phyloP scores from a whole-genome alignment of 1,140 invertebrate genomes.

The Cydia fagiglandana region DNA sequence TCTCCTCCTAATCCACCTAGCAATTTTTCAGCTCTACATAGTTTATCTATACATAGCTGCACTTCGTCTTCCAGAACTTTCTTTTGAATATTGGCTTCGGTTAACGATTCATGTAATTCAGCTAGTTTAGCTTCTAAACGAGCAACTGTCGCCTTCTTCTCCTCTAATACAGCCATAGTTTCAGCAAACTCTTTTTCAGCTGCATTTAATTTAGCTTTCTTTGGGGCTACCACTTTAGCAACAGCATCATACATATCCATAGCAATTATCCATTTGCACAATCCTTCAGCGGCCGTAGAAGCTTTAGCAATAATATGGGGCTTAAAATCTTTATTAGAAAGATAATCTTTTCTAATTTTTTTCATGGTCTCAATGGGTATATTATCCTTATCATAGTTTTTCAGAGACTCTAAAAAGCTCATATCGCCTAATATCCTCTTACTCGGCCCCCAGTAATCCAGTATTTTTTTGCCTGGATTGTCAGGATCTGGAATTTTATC shows the following conservation, averaged over 20 bases:
- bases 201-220: constrained; percentile 88
- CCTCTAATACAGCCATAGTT: constrained; percentile 89
- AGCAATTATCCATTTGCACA: constrained; percentile 96
- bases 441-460: constrained; percentile 96
- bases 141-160: constrained; percentile 87
- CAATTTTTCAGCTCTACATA: constrained; percentile 91
- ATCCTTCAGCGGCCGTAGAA: constrained; percentile 91
- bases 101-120: constrained; percentile 84
- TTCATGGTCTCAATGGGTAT: constrained; percentile 89
- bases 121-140: constrained; percentile 89
- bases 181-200: constrained; percentile 88
- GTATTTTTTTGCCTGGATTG: constrained; percentile 87
- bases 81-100: constrained; percentile 85
- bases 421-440: constrained; percentile 94
- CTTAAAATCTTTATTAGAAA: constrained; percentile 92
- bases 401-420: constrained; percentile 89
- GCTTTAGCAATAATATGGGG: constrained; percentile 94
- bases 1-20: constrained; percentile 95
- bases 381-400: constrained; percentile 96
- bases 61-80: constrained; percentile 93
- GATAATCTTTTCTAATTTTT: constrained; percentile 91
- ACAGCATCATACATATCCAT: constrained; percentile 96
- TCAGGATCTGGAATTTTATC: constrained; percentile 89
- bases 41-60: constrained; percentile 91
- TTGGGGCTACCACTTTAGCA: constrained; percentile 92